Percentiles rank a stretch among this genome's conserved stretches.
Conservation (phyloP, 1,140 invertebrate species). For the Tenebrio molitor region DNA sequence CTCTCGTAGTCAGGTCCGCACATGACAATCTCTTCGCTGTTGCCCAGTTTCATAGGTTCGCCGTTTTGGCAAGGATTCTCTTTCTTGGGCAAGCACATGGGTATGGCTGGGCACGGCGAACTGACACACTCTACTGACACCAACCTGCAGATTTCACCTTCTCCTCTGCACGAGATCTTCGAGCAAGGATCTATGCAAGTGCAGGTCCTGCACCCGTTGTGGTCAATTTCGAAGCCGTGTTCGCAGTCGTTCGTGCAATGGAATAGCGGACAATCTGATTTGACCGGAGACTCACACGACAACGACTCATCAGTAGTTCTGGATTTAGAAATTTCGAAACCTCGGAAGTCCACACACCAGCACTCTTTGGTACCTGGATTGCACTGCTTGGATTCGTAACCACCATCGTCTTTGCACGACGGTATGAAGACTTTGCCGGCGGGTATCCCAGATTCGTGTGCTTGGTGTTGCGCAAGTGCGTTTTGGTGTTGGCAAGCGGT, state of each 20-base stretch:
- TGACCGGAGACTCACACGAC: constrained; percentile 62
- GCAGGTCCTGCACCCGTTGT: constrained; percentile 81
- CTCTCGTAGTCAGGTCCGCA: constrained; percentile 81
- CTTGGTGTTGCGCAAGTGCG: constrained; percentile 78
- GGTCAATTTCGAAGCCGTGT: constrained; percentile 77
- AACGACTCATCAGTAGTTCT: constrained; percentile 64
- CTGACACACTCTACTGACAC: constrained; percentile 69
- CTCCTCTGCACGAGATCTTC: constrained; percentile 77
- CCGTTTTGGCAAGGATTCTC: constrained; percentile 81
- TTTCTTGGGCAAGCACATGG: constrained; percentile 83
- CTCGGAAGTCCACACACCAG: constrained; percentile 91
- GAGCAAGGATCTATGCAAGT: constrained; percentile 83
- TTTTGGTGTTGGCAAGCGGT: constrained; percentile 84
- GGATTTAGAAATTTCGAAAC: constrained; percentile 81
- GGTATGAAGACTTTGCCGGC: constrained; percentile 83
- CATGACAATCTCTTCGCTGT: constrained; percentile 71
- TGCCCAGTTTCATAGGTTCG: constrained; percentile 72
- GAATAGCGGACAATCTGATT: constrained; percentile 71
- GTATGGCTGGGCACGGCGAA: constrained; percentile 80
- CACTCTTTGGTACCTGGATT: constrained; percentile 81
- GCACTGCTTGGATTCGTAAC: constrained; percentile 85
- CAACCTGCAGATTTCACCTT: constrained; percentile 77
- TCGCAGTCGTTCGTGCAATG: constrained; percentile 77
- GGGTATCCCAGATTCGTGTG: constrained; percentile 81
- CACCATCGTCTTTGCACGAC: constrained; percentile 81